Conservation (phyloP, 2,888 invertebrate species). For the Nomada flava region DNA sequence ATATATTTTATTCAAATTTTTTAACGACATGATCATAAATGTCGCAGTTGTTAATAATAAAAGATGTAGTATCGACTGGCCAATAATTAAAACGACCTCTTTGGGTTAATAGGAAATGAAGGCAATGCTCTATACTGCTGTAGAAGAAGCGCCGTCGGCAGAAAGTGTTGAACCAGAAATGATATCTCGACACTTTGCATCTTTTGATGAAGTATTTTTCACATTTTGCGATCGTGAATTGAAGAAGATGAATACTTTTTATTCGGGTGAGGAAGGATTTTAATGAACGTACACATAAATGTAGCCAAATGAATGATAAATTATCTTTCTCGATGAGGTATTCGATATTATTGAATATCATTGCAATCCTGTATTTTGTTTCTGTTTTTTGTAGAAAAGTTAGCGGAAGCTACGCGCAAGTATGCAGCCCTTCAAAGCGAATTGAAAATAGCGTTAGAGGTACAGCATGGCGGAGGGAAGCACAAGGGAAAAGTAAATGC, state of each 20-base stretch:
- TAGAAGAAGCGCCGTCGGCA: slow-evolving; percentile 95
- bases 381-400: slow-evolving; percentile 89
- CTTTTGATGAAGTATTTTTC: slow-evolving; percentile 98
- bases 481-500: slow-evolving; percentile 79
- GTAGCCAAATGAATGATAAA: background rate
- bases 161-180: slow-evolving; percentile 96
- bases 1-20: too few relatives aligned
- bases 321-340: background rate
- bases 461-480: slow-evolving; percentile 83
- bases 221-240: slow-evolving; percentile 97
- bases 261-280: slow-evolving; percentile 88
- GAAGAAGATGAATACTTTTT: slow-evolving; percentile 98
- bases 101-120: slow-evolving; percentile 93
- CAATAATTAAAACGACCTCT: slow-evolving; percentile 54
- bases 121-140: slow-evolving; percentile 95
- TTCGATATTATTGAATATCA: background rate
- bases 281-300: background rate
- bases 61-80: background rate
- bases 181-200: slow-evolving; percentile 94
- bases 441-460: slow-evolving; percentile 86
- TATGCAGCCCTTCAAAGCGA: slow-evolving; percentile 96
- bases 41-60: background rate
- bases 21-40: too few relatives aligned
- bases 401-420: slow-evolving; percentile 98
- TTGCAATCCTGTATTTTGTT: slow-evolving; percentile 64